These are phyloP conservation scores for Drosophila affinis DNA, from an alignment of 2,888 invertebrate genomes.

Conservation along the genomic window DNA sequence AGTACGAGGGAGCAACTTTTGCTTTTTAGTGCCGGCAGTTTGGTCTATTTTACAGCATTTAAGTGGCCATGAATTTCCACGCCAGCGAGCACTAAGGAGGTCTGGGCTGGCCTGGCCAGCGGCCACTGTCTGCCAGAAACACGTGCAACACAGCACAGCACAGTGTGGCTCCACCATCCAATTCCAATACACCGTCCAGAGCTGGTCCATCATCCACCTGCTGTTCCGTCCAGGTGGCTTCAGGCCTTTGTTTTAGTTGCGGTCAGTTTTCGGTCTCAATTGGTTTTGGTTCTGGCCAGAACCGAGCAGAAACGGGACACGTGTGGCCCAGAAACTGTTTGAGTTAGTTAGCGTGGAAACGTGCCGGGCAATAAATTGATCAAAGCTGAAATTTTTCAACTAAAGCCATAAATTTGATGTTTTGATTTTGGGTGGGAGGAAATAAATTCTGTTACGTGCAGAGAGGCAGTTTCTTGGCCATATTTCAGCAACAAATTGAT, in stretches of 20 bases:
- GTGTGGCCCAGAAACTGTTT: conserved; percentile 27
- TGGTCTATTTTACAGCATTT: conserved; percentile 77
- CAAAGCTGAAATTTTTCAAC: conserved; percentile 14
- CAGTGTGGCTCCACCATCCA: not conserved
- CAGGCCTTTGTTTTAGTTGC: conserved; percentile 22
- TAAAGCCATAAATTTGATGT: conserved; percentile 9
- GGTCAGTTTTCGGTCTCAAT: conserved; percentile 40
- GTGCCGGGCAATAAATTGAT: conserved; percentile 37
- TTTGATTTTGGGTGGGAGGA: conserved; percentile 7
- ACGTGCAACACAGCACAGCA: conserved; percentile 47
- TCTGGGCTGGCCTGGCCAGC: conserved; percentile 27
- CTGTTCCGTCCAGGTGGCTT: conserved; percentile 10
- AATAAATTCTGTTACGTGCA: not conserved
- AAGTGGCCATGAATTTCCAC: conserved; percentile 75
- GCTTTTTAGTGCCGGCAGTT: conserved; percentile 69
- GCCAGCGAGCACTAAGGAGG: conserved; percentile 44
- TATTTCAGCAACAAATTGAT: not conserved
- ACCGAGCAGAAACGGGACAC: conserved; percentile 16
- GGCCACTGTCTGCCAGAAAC: conserved; percentile 48
- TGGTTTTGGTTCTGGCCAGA: conserved; percentile 17
- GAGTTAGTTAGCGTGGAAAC: conserved; percentile 27
- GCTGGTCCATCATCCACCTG: conserved; percentile 4
- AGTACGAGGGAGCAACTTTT: conserved; percentile 58
- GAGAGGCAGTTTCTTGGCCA: not conserved
- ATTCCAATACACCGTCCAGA: not conserved